Evolutionary conservation across 2,888 invertebrate species (phyloP), one percentile per base, ranked within the genome.

Genomic region (Disparrhopalites patrizii): DNA sequence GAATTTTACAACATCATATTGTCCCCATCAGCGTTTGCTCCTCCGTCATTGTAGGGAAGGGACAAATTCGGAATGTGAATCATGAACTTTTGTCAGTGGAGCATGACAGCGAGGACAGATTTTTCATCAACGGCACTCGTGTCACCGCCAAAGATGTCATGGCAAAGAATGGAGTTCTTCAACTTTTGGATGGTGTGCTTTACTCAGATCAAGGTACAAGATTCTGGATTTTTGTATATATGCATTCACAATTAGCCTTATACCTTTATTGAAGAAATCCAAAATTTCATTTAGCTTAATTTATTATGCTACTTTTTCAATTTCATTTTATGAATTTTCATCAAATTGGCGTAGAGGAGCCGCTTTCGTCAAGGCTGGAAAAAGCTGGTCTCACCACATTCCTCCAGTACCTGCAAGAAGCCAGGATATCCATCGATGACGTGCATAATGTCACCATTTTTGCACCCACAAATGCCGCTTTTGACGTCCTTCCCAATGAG

Each of bases 161-260:
- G 79, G 87, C 84, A 13, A 86, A 85, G 1, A 88, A 89, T 78
- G 89, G 89, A n/a, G 87, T 89, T 1, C 77, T 89, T 30, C 87
- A 89, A 77, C 80, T 86, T 30, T 83, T 89, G 69, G 87, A 88
- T 75, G 82, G 83, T 2, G 82, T 88, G 28, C 77, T 88, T 51
- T 82, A 87, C 61, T 87, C 87, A 0, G 83, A 86, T 69, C 83
- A 84, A 25, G 83, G 83, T 82, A 76, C 69, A 73, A 56, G n/a
- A n/a, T n/a, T n/a, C n/a, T n/a, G n/a, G n/a, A n/a, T n/a, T n/a
- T n/a, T n/a, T n/a, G n/a, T n/a, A n/a, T n/a, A n/a, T n/a, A n/a
- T n/a, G n/a, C n/a, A n/a, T n/a, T n/a, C n/a, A n/a, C n/a, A n/a
- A n/a, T n/a, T n/a, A n/a, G n/a, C n/a, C n/a, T n/a, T n/a, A n/a